These are phyloP conservation scores for Phylloscopus collybita DNA, from an alignment of 2,797 vertebrate species.

Conservation along the genomic window DNA sequence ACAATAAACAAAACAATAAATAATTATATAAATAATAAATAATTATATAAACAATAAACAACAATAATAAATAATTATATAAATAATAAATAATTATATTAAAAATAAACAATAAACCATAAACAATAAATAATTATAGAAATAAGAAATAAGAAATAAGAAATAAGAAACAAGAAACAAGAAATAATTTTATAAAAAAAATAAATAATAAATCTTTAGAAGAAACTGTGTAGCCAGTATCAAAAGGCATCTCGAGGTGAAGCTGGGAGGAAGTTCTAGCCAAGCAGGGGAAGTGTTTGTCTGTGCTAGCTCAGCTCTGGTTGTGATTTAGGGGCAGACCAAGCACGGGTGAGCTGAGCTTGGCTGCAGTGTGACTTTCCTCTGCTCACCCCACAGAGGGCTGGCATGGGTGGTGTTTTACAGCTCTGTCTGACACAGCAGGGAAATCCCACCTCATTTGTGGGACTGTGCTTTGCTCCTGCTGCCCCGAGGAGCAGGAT, in stretches of 20 bases:
- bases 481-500: neutral
- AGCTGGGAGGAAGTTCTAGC: too few relatives aligned
- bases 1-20: too few relatives aligned
- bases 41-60: too few relatives aligned
- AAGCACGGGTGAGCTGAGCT: neutral
- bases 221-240: rapidly evolving
- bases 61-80: too few relatives aligned
- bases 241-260: neutral
- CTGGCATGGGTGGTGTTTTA: neutral
- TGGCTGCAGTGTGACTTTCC: neutral
- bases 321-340: neutral
- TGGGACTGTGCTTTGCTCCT: neutral
- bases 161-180: too few relatives aligned
- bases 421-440: rapidly evolving
- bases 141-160: too few relatives aligned
- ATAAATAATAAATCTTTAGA: neutral
- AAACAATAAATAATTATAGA: too few relatives aligned
- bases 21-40: too few relatives aligned
- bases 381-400: neutral
- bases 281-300: neutral
- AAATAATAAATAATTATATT: too few relatives aligned
- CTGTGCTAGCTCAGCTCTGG: neutral
- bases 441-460: rapidly evolving
- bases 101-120: too few relatives aligned
- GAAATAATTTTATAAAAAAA: too few relatives aligned